Evolutionary conservation across 2,113 vertebrate species (phyloP), one percentile per base, ranked within the genome.

Genomic region (Albula glossodonta): DNA sequence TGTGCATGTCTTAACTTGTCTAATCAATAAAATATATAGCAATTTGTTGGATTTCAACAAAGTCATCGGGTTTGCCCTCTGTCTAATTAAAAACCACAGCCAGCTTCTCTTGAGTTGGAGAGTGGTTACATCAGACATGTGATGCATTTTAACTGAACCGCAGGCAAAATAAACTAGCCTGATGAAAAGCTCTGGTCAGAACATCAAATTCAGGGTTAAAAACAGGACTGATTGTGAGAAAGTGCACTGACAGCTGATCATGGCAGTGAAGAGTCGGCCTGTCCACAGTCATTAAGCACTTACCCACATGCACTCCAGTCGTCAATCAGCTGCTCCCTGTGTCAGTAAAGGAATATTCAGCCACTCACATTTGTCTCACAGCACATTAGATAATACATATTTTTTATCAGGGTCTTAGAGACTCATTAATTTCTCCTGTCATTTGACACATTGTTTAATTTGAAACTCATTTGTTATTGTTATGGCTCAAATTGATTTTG

Each of bases 401-500:
- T 74, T 74, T 74, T 78, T 41, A 41, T 41, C 31, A 41, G 31
- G 31, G 63, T 85, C 63, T 48, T 41, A 85, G 49, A 56, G 78
- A 66, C 48, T 85, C 78, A 81, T 85, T 85, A 66, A 85, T 85
- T 85, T 66, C 15, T 31, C 78, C 57, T 53, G 49, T 81, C 84
- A 85, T 85, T 85, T 85, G 78, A 80, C 53, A 78, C 52, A 66
- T 56, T 63, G 41, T 80, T 81, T 85, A 78, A 63, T 80, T 49
- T 25, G 51, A 51, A 60, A 78, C 84, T 85, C 78, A 81, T 85
- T 85, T 66, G 81, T 85, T 85, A 85, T 85, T 85, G 78, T 85
- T 85, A 85, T 85, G 80, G 80, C 78, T 51, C 60, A 85, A 85
- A 85, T 85, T 49, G 78, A 85, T 80, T 85, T 85, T 63, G 77